These are phyloP conservation scores for Pyrrhia umbra DNA, from an alignment of 2,888 invertebrate genomes.

Conservation along the genomic window DNA sequence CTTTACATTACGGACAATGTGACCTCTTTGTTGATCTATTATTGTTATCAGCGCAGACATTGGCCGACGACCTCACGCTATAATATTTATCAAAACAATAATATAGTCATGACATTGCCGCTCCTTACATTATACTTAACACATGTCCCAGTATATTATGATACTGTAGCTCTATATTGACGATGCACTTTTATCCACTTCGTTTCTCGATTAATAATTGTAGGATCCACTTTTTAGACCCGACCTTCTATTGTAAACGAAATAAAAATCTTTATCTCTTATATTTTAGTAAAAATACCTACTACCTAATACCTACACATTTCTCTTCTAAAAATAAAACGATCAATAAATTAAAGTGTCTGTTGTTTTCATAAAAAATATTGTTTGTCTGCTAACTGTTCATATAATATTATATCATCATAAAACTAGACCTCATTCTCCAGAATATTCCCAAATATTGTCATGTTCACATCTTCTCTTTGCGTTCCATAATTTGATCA, in stretches of 20 bases:
- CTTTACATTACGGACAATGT: conserved; percentile 41
- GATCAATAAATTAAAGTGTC: no score
- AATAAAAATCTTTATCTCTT: not conserved
- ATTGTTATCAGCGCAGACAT: conserved; percentile 57
- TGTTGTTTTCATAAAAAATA: no score
- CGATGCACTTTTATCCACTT: not conserved
- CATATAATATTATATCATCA: not conserved
- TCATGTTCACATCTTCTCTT: not conserved
- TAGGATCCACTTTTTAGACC: no score
- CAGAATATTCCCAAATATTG: not conserved
- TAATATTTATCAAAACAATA: conserved; percentile 67
- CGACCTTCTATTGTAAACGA: no score
- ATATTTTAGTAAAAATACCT: not conserved
- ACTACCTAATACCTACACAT: not conserved
- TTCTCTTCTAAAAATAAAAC: not conserved
- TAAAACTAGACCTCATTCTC: not conserved
- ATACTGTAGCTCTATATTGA: not conserved
- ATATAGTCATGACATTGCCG: conserved; percentile 59
- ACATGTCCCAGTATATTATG: conserved; percentile 4
- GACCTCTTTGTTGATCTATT: conserved; percentile 59
- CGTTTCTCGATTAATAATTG: no score
- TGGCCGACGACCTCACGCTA: conserved; percentile 61
- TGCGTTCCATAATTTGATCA: not conserved
- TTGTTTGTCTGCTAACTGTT: not conserved
- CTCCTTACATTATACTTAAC: conserved; percentile 12